Percentiles rank a stretch among this genome's conserved stretches.
phyloP scores from a whole-genome alignment of 1,140 invertebrate genomes.

The Samia ricini region DNA sequence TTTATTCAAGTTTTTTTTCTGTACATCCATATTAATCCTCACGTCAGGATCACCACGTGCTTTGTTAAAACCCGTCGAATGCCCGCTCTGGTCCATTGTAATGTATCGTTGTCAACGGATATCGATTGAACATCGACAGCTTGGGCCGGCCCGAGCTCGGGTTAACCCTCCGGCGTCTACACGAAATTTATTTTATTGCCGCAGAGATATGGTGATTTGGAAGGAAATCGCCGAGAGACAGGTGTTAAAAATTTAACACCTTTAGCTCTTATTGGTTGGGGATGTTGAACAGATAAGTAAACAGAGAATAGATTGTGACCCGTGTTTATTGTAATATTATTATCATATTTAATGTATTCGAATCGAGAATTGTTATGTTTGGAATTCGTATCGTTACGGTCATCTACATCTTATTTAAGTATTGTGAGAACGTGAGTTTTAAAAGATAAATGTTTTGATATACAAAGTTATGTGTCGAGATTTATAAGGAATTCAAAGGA shows the following conservation, averaged over 20 bases:
- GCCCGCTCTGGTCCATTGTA: slow-evolving; percentile 64
- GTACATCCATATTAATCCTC: slow-evolving; percentile 70
- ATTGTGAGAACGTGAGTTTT: slow-evolving; percentile 40
- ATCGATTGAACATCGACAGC: slow-evolving; percentile 70
- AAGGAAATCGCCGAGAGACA: slow-evolving; percentile 68
- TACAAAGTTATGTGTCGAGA: slow-evolving; percentile 52
- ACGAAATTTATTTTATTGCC: slow-evolving; percentile 75
- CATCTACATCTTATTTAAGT: slow-evolving; percentile 39
- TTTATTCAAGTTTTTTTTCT: slow-evolving; percentile 52
- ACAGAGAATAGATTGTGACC: slow-evolving; percentile 59
- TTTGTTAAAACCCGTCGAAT: slow-evolving; percentile 69
- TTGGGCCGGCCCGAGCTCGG: slow-evolving; percentile 37
- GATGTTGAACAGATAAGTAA: slow-evolving; percentile 53
- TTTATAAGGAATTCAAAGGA: slow-evolving; percentile 54
- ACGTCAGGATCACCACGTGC: slow-evolving; percentile 67
- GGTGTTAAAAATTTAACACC: slow-evolving; percentile 75
- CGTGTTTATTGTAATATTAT: slow-evolving; percentile 48
- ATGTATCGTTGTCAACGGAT: slow-evolving; percentile 73
- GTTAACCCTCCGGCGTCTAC: slow-evolving; percentile 69
- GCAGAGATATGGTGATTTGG: slow-evolving; percentile 72
- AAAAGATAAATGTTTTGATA: slow-evolving; percentile 47
- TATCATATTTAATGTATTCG: slow-evolving; percentile 54
- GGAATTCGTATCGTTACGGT: slow-evolving; percentile 39
- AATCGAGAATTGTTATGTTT: slow-evolving; percentile 42
- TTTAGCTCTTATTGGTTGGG: slow-evolving; percentile 58